Evolutionary conservation across 2,888 invertebrate genomes (phyloP).

Genomic region (Eupithecia exiguata): DNA sequence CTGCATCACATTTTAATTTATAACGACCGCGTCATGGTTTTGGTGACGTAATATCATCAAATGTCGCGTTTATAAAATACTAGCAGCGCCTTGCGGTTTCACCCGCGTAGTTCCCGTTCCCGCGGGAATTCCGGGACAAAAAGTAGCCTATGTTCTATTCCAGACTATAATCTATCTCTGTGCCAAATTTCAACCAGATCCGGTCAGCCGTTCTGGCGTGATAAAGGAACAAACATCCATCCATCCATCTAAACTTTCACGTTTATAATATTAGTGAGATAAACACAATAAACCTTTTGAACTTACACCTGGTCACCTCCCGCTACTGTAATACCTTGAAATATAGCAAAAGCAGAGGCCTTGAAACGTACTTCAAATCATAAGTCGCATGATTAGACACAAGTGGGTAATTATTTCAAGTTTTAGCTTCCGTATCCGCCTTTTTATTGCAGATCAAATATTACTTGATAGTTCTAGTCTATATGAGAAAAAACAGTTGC

Average conservation of each 20-base stretch:
- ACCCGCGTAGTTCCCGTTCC: too few relatives aligned
- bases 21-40: background rate
- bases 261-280: too few relatives aligned
- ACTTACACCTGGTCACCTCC: background rate
- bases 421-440: slow-evolving; percentile 48
- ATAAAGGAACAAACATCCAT: too few relatives aligned
- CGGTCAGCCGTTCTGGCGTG: too few relatives aligned
- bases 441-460: slow-evolving; percentile 39
- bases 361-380: slow-evolving; percentile 40
- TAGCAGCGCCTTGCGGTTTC: too few relatives aligned
- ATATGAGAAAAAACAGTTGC: background rate
- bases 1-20: slow-evolving; percentile 8
- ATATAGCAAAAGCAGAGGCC: slow-evolving; percentile 46
- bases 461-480: slow-evolving; percentile 16
- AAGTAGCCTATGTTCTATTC: too few relatives aligned
- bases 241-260: too few relatives aligned
- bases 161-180: too few relatives aligned
- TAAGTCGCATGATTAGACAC: slow-evolving; percentile 42
- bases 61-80: background rate
- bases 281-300: background rate
- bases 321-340: slow-evolving; percentile 29
- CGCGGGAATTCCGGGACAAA: too few relatives aligned
- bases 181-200: too few relatives aligned
- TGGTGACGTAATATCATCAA: background rate
- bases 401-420: slow-evolving; percentile 41